Base-by-base conservation (phyloP, 1,140 invertebrate species). In the Drosophila littoralis region DNA sequence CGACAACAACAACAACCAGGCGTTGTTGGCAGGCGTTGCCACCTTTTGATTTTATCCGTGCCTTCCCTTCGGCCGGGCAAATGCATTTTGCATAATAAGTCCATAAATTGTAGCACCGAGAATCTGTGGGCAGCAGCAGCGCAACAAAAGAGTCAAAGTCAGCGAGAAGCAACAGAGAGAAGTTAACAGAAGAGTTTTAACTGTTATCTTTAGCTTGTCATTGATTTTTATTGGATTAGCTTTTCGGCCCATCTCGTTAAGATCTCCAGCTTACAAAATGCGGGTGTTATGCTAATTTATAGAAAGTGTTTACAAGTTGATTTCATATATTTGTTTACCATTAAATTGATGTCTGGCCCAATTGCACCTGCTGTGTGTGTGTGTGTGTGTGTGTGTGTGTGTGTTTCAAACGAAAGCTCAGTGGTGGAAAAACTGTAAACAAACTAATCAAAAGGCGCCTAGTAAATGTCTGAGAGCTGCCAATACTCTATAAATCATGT, bases 1-100 rank as follows among this genome's bases (percentile, higher is more conserved):
- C 28, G 33, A 15, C 35, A 35, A 42, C 36, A 60, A 17, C 28
- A 43, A 15, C 35, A 28, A 43, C 6, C 22, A 5, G 22, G 22
- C 51, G 6, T 22, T 46, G 33, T 58, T 70, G 35, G 35, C 22
- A 76, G 70, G 75, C 75, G 71, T 74, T 77, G 65, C 71, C 45
- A 52, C 36, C 15, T 50, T 58, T 45, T 54, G 38, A 32, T 66
- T 32, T 46, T 45, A 17, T 36, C 17, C 8, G 38, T 13, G 12
- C 13, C 10, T 32, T 5, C n/a, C 13, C 10, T 32, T 5, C n/a
- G 36, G 7, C 8, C 7, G 5, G 36, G 28, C 52, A 45, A 72
- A 69, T 58, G 58, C 59, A 64, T 75, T 77, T 77, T 75, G 72
- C 76, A 79, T 79, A 79, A 76, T 79, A 79, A 79, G 55, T 40